Conservation (phyloP, 2,113 vertebrate genomes). For the Athene cunicularia region DNA sequence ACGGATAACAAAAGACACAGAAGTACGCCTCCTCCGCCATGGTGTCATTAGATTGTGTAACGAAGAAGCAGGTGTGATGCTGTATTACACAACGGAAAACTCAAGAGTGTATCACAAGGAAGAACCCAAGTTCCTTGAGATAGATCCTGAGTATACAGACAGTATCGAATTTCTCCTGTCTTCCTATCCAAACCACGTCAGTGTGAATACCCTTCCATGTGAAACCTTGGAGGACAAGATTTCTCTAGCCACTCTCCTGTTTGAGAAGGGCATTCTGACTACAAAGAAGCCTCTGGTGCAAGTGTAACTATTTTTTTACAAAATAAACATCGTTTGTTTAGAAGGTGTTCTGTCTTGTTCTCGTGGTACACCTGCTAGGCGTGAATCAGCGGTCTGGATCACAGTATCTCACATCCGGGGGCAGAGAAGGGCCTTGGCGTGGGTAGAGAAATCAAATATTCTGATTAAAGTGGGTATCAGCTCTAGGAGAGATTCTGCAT, state of each 20-base stretch:
- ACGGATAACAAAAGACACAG: slow-evolving; percentile 79
- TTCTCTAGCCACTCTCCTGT: slow-evolving; percentile 75
- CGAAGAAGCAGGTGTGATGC: slow-evolving; percentile 82
- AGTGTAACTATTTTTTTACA: not conserved
- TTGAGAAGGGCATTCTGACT: slow-evolving; percentile 81
- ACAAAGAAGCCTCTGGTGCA: slow-evolving; percentile 73
- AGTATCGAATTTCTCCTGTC: slow-evolving; percentile 89
- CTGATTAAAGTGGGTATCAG: not conserved
- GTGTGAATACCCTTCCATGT: slow-evolving; percentile 84
- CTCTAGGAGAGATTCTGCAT: not conserved
- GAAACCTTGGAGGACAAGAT: slow-evolving; percentile 81
- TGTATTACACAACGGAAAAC: slow-evolving; percentile 91
- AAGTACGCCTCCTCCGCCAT: slow-evolving; percentile 84
- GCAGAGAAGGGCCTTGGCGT: not conserved
- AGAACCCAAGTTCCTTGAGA: slow-evolving; percentile 87
- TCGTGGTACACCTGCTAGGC: not conserved
- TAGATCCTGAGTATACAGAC: slow-evolving; percentile 86
- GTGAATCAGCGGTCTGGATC: not conserved
- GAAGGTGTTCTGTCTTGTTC: not conserved
- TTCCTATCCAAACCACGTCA: slow-evolving; percentile 87
- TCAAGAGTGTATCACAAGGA: slow-evolving; percentile 94
- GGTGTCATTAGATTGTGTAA: slow-evolving; percentile 89
- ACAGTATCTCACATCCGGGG: not conserved
- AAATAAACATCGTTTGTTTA: slow-evolving; percentile 36
- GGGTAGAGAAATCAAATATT: not conserved